Base-by-base conservation (phyloP, 2,797 vertebrate species). In the Danio kyathit region DNA sequence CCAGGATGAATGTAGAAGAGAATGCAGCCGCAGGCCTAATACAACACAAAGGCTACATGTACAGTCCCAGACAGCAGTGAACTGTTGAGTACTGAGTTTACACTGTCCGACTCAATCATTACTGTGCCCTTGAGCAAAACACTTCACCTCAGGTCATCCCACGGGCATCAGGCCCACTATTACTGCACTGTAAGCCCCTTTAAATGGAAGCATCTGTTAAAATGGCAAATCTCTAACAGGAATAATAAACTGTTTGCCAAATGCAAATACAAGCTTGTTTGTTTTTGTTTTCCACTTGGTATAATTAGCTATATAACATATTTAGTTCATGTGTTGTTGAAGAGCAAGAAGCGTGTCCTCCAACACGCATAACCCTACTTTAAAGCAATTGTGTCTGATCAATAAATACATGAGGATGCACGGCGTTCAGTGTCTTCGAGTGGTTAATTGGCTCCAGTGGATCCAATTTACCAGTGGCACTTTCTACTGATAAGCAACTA, bases 371-470 rank as follows among this genome's bases (percentile, higher is more conserved):
- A 56, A 80, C 72, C 71, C 73, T 54, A 63, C 79, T 85, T 81
- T 82, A 72, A 76, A 63, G 54, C 71, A 66, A 85, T 82, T 74
- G 67, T 70, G 67, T 81, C 60, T 54, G 66, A 84, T 88, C 81
- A 85, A 86, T 87, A 87, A 86, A 80, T 72, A 77, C 76, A 73
- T 74, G 78, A 66, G 76, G 43, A 29, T 67, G 38, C 13, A 17
- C 54, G 65, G 79, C 44, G 67, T 67, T 83, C 44, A 52, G 74
- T 54, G 78, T 71, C 76, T 82, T 70, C 41, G 41, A 79, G 69
- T 79, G 65, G 78, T 83, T 87, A 85, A 88, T 88, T 88, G 85
- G 85, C 67, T 87, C 84, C 82, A 83, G 52, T 83, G 86, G 85
- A 86, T 82, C 86, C 74, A 82, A 86, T 88, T 87, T 83, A 85